Percentiles rank a stretch among this genome's conserved stretches.
phyloP scores from a whole-genome alignment of 2,888 invertebrate species.

The Busseola fusca region DNA sequence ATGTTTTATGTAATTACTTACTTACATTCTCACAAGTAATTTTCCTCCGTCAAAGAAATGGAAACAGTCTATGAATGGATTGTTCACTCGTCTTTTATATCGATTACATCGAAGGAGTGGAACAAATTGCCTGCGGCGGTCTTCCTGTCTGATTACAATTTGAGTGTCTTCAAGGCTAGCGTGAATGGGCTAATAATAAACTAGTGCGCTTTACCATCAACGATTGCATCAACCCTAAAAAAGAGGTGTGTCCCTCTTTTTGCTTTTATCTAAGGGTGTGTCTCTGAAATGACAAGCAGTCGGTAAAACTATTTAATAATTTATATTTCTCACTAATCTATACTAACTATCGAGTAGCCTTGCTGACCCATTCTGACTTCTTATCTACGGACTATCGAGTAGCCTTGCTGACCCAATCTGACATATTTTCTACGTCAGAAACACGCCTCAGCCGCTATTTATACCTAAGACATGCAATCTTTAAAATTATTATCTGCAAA shows the following conservation, averaged over 20 bases:
- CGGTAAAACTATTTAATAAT: constrained; percentile 1
- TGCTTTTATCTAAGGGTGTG: too few relatives aligned
- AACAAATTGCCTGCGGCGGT: too few relatives aligned
- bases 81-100: too few relatives aligned
- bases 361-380: constrained; percentile 29
- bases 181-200: too few relatives aligned
- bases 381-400: constrained; percentile 17
- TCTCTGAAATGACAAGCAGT: constrained; percentile 7
- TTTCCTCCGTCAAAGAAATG: not conserved
- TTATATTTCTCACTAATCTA: not conserved
- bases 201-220: too few relatives aligned
- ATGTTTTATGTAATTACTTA: too few relatives aligned
- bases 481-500: constrained; percentile 1
- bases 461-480: not conserved
- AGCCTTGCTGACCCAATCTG: constrained; percentile 29
- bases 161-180: too few relatives aligned
- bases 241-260: too few relatives aligned
- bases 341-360: constrained; percentile 10
- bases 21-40: not conserved
- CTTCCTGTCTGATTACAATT: too few relatives aligned
- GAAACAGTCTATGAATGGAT: too few relatives aligned
- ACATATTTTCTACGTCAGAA: constrained; percentile 30
- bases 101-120: too few relatives aligned
- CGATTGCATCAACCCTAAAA: too few relatives aligned
- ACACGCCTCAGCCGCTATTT: constrained; percentile 22